Base-by-base conservation (phyloP, 2,888 invertebrate genomes). In the Ormyrus thymus region DNA sequence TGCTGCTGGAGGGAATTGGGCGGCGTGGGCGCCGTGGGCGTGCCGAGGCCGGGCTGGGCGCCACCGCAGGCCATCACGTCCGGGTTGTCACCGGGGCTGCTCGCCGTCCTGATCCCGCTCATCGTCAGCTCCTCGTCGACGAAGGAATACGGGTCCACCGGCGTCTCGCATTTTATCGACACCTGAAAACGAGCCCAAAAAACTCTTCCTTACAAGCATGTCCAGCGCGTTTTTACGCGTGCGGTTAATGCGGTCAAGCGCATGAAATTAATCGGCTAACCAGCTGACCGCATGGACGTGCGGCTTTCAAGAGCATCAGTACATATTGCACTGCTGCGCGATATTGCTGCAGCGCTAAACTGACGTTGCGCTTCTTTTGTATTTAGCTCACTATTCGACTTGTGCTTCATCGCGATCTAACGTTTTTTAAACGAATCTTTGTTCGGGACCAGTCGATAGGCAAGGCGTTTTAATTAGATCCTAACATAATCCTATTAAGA, bases 101-200 rank as follows among this genome's bases (percentile, higher is more conserved):
- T 91, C 79, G 90, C 90, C 85, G 90, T 91, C 59, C 91, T 91
- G 85, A 92, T 90, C 87, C 93, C 92, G 70, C 92, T 92, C 92
- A 93, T 92, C 75, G 92, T 92, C 84, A 92, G 92, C 84, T 95
- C 95, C 87, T 96, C 96, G 89, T 95, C 95, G 82, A 96, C 96
- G 90, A 96, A 97, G 87, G 95, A 95, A 90, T 96, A 97, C 4
- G 96, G 95, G 90, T 96, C 96, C 85, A 95, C 94, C 76, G 90
- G 88, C 83, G 93, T 92, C 87, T 93, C 93, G 81, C 93, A 91
- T 86, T 93, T 93, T 84, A 93, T 91, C 83, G 88, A 85, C 78
- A 90, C 88, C 89, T 90, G 79, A 29, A 29, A 29, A 29, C 29
- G 29, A 29, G 29, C 29, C 29, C 29, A 4, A 29, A 29, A 29